These are phyloP conservation scores for Tribolium madens DNA, from an alignment of 1,140 invertebrate genomes.

Conservation along the genomic window DNA sequence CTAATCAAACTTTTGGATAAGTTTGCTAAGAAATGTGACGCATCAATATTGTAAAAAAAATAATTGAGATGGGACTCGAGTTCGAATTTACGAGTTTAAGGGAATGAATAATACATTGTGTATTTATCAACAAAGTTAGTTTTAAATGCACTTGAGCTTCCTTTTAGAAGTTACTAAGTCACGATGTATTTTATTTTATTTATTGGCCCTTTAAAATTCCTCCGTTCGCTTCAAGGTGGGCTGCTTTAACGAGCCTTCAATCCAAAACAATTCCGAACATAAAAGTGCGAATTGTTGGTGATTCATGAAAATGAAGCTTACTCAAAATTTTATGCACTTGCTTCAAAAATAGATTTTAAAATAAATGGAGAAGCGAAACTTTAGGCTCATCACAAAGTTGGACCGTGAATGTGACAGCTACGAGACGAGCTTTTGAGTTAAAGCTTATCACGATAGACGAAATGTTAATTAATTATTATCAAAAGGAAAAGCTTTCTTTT, in stretches of 20 bases:
- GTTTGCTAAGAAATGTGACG: background rate
- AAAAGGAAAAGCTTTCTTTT: no score
- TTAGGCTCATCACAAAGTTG: background rate
- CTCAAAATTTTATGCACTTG: background rate
- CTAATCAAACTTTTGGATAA: constrained; percentile 25
- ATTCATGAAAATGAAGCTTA: background rate
- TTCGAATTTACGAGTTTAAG: background rate
- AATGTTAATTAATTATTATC: background rate
- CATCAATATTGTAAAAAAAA: background rate
- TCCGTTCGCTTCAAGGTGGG: background rate
- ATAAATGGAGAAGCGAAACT: background rate
- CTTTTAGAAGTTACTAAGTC: no score
- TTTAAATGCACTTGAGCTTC: no score
- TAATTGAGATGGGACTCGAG: background rate
- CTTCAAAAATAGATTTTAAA: background rate
- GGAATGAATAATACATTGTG: background rate
- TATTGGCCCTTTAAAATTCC: no score
- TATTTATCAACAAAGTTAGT: no score
- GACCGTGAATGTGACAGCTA: background rate
- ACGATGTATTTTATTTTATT: no score
- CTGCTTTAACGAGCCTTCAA: background rate
- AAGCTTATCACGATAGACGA: background rate
- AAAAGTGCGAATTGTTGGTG: background rate
- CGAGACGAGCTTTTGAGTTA: background rate
- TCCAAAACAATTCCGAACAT: background rate